A percentile compares a stretch with the other conserved stretches of the same genome.
Evolutionary conservation across 2,797 vertebrate species (phyloP).

Genomic region (Propithecus deckenii): DNA sequence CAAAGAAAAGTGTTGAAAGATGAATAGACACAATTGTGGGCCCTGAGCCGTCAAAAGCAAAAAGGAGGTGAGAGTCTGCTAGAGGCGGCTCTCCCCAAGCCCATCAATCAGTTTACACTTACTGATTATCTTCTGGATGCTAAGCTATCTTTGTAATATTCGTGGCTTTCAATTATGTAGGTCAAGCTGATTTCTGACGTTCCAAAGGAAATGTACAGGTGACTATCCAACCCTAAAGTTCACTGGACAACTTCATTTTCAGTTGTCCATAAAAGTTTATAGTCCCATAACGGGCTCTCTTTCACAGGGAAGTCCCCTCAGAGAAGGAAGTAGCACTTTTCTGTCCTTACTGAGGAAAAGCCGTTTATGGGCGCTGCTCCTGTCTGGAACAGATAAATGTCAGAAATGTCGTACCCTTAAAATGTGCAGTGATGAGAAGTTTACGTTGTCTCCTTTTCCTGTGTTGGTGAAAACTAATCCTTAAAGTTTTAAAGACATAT

Average conservation of each 20-base stretch:
- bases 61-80: conserved; percentile 31
- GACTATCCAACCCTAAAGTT: neutral
- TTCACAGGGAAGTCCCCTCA: neutral
- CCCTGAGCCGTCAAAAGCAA: conserved; percentile 24
- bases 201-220: neutral
- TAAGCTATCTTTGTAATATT: neutral
- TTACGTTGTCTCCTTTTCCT: neutral
- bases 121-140: conserved; percentile 15
- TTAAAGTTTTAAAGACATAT: neutral
- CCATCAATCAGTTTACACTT: neutral
- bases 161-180: neutral
- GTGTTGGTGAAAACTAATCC: neutral
- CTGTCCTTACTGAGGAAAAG: neutral
- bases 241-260: conserved; percentile 26
- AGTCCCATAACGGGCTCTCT: neutral
- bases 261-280: neutral
- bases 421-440: neutral
- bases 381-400: neutral
- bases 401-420: neutral
- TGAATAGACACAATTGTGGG: neutral
- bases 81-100: neutral
- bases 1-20: conserved; percentile 33
- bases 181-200: conserved; percentile 23
- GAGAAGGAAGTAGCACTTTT: neutral
- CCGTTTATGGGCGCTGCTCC: neutral